Conservation (phyloP, 2,113 vertebrate species). For the Pogonocichla stellata region DNA sequence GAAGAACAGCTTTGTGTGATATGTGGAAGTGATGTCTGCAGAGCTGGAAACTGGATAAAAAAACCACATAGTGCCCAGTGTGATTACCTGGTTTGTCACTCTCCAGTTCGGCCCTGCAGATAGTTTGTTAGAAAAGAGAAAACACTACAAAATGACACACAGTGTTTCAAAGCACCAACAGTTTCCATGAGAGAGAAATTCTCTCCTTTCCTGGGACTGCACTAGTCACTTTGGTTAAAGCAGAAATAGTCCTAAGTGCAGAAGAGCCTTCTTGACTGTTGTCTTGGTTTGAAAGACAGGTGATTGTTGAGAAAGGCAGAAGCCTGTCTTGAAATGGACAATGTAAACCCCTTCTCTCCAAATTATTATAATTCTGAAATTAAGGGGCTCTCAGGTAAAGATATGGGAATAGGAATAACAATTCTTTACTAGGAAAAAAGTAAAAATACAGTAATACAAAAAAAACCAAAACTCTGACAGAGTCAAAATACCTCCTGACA, state of each 20-base stretch:
- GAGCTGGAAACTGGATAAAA: neutral
- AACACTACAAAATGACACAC: neutral
- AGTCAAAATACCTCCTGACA: too few relatives aligned
- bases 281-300: too few relatives aligned
- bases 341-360: too few relatives aligned
- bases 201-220: neutral
- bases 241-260: neutral
- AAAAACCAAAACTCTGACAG: too few relatives aligned
- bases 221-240: neutral
- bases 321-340: too few relatives aligned
- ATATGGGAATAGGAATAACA: too few relatives aligned
- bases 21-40: neutral
- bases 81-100: neutral
- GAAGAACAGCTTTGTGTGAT: neutral
- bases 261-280: neutral
- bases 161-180: neutral
- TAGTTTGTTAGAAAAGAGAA: neutral
- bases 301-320: too few relatives aligned
- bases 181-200: neutral
- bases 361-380: too few relatives aligned
- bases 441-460: too few relatives aligned
- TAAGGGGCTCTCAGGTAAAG: too few relatives aligned
- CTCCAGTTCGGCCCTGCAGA: neutral
- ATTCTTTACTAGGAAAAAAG: too few relatives aligned
- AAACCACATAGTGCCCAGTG: neutral